These are phyloP conservation scores for Drosophila lini DNA, from an alignment of 1,140 invertebrate species.

Conservation along the genomic window DNA sequence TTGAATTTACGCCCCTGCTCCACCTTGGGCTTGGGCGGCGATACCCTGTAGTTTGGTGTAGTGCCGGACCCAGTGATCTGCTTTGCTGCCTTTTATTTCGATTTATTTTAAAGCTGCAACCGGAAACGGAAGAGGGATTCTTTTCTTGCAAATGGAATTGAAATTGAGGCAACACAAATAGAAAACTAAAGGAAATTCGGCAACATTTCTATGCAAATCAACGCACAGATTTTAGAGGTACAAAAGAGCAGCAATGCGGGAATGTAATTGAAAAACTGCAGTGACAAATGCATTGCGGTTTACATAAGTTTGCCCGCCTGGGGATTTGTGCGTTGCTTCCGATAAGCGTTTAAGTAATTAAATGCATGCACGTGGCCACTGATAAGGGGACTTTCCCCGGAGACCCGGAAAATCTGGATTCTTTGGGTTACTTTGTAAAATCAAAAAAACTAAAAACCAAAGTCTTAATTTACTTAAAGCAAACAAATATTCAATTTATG, in stretches of 20 bases:
- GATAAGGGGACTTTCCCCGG: not conserved
- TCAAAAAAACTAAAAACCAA: too few relatives aligned
- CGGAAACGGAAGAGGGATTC: conserved; percentile 2
- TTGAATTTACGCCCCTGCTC: conserved; percentile 34
- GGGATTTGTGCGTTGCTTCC: conserved; percentile 35
- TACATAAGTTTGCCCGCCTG: not conserved
- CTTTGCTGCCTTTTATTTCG: not conserved
- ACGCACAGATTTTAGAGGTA: conserved; percentile 45
- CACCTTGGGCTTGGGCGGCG: too few relatives aligned
- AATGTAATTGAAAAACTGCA: conserved; percentile 34
- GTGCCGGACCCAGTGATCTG: not conserved
- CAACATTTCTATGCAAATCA: conserved; percentile 67
- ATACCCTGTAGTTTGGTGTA: conserved; percentile 34
- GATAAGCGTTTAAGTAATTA: conserved; percentile 65
- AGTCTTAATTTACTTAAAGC: too few relatives aligned
- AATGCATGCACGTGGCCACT: conserved; percentile 36
- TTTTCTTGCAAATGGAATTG: conserved; percentile 58
- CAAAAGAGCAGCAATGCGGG: not conserved
- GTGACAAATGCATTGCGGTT: conserved; percentile 16
- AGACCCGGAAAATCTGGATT: too few relatives aligned
- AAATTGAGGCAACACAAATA: conserved; percentile 28
- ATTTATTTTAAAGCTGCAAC: conserved; percentile 8
- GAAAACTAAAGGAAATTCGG: conserved; percentile 9
- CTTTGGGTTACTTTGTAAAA: not conserved
- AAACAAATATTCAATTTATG: too few relatives aligned